Base-by-base conservation (phyloP, 2,113 vertebrate genomes). In the Platichthys flesus region DNA sequence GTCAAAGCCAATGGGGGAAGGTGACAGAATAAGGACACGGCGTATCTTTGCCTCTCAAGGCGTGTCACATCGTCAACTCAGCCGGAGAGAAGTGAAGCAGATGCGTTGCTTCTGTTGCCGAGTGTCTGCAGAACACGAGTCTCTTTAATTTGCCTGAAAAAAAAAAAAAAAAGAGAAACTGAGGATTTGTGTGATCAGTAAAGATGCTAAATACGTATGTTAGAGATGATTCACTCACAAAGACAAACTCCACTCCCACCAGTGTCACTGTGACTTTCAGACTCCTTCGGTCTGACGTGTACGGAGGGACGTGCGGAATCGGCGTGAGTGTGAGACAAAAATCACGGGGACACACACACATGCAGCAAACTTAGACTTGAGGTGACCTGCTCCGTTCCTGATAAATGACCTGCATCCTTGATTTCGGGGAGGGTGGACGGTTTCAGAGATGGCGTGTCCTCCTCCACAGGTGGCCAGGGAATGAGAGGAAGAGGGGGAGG, bases 1-100 rank as follows among this genome's bases (percentile, higher is more conserved):
- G 84, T 93, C 78, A 86, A 83, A 91, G 81, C 74, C 91, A 91
- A 76, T 77, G 74, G 91, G 89, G 89, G 82, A 71, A 71, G 86
- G 83, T 91, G 94, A 95, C 92, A 94, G 93, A 94, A 94, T 93
- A 91, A 91, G 92, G 93, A 90, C 93, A 89, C 70, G 60, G 81
- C 75, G 85, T 42, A 79, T 90, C 88, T 83, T 85, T 87, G 84
- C 87, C 81, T 88, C 91, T 89, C 88, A 82, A 77, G 81, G 86
- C 88, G 80, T 90, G 91, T 93, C 94, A 91, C 76, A 42, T 51
- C 61, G 54, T 86, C 88, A 84, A 75, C 81, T 82, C 68, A 86
- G 66, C 75, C 28, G 58, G 83, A 82, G 70, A 85, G 84, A 74
- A 86, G 84, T 63, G 76, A 85, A 77, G 77, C 47, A 40, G 24